Evolutionary conservation across 2,797 vertebrate species (phyloP), one percentile per base, ranked within the genome.

Genomic region (Lithobates pipiens): DNA sequence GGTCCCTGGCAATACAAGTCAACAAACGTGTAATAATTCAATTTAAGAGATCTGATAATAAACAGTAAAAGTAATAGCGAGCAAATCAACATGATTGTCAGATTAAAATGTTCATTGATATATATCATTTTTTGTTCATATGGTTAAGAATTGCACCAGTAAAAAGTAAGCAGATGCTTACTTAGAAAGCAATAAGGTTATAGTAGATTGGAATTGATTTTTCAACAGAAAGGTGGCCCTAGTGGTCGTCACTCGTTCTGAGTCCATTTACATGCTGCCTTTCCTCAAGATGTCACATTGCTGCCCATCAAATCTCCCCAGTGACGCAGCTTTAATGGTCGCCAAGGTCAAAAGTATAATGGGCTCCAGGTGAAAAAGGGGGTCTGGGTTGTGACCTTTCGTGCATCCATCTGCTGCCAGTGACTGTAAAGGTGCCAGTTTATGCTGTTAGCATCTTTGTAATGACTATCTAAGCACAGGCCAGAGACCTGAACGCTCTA

Each of bases 301-400:
- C 65, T 13, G n/a, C 27, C n/a, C 25, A 25, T 67, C 27, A 25
- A 25, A 13, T 67, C 65, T 67, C n/a, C 13, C 27, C 9, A 67
- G 65, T 25, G n/a, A 27, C 0, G 13, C n/a, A 29, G 65, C 65
- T 67, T 29, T 3, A 67, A 13, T 13, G 65, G 65, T 67, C 27
- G 15, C 2, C n/a, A 67, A 67, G 65, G 65, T 67, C 65, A 67
- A 67, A 29, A 67, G 65, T 67, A 29, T 67, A 67, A 67, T 29
- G 25, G 65, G 65, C 65, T 67, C 65, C 27, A 67, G 65, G 65
- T 67, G 65, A 67, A 67, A 67, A 67, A 36, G 34, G 65, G 65
- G 65, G 65, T 10, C 27, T 29, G 25, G 27, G 65, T 61, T 29
- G 65, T 67, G 65, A 67, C 65, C 65, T 25, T 67, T 29, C 3